Evolutionary conservation across 2,113 vertebrate genomes (phyloP).

Genomic region (Trogon melanurus): DNA sequence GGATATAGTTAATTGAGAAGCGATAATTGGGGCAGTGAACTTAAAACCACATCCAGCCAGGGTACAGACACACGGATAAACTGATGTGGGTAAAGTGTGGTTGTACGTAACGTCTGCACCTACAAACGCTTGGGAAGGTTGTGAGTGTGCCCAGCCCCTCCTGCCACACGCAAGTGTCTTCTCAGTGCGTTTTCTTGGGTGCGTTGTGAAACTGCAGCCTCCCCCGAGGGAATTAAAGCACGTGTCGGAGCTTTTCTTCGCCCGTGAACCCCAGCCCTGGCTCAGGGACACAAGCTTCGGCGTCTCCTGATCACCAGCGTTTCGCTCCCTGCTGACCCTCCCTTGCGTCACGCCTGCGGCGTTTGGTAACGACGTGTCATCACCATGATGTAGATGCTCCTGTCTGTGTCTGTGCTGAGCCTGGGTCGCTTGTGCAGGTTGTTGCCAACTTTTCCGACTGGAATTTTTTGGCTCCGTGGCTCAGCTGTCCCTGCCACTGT

Average conservation of each 20-base stretch:
- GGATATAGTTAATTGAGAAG: too few relatives aligned
- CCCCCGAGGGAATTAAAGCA: background rate
- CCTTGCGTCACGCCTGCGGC: too few relatives aligned
- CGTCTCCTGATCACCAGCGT: background rate
- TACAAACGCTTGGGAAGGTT: background rate
- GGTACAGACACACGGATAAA: background rate
- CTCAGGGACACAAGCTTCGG: background rate
- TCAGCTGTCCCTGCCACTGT: background rate
- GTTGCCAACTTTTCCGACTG: background rate
- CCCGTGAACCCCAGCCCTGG: background rate
- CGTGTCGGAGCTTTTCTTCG: background rate
- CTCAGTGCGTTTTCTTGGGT: background rate
- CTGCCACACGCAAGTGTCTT: background rate
- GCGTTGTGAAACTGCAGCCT: background rate
- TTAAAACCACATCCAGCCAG: background rate
- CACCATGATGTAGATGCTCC: background rate
- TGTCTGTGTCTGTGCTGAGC: background rate
- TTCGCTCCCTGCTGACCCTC: background rate
- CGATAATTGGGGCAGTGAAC: background rate
- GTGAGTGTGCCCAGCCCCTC: background rate
- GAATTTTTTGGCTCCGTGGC: background rate
- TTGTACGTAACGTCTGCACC: background rate
- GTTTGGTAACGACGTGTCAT: too few relatives aligned
- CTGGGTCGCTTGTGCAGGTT: background rate
- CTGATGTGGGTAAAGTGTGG: too few relatives aligned